A percentile compares a stretch with the other conserved stretches of the same genome.
These are phyloP conservation scores for Vesta saturnalis DNA, from an alignment of 2,888 invertebrate genomes.

Conservation along the genomic window DNA sequence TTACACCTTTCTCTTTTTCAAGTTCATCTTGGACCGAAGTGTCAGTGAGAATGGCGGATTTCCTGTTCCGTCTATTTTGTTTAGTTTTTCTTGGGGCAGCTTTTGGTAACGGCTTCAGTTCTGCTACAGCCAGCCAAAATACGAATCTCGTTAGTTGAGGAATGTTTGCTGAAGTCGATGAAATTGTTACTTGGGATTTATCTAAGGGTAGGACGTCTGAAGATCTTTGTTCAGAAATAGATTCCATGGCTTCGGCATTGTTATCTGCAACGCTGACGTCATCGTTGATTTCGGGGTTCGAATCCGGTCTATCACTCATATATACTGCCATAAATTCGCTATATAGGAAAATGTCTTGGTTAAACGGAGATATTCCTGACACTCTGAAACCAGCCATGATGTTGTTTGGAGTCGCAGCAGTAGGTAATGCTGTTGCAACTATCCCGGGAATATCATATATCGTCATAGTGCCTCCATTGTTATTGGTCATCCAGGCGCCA, in stretches of 20 bases:
- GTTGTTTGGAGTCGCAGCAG: slow-evolving; percentile 18
- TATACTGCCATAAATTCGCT: slow-evolving; percentile 16
- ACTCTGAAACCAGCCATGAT: slow-evolving; percentile 22
- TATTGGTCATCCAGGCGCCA: background rate
- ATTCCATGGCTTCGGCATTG: background rate
- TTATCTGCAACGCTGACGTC: background rate
- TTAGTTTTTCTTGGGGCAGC: background rate
- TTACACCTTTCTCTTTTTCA: background rate
- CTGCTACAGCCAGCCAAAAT: background rate
- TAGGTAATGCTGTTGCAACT: slow-evolving; percentile 15
- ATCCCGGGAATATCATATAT: slow-evolving; percentile 27
- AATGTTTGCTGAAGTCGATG: background rate
- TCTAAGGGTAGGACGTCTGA: background rate
- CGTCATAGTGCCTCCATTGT: slow-evolving; percentile 47
- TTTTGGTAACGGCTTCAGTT: background rate
- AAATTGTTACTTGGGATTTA: background rate
- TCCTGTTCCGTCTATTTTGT: background rate
- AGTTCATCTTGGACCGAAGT: background rate
- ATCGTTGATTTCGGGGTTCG: background rate
- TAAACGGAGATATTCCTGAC: slow-evolving; percentile 21
- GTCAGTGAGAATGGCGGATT: background rate
- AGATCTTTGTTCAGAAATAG: too few relatives aligned
- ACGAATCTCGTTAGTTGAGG: background rate
- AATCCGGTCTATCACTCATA: slow-evolving; percentile 15
- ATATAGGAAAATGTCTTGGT: slow-evolving; percentile 44